A percentile compares a stretch with the other conserved stretches of the same genome.
These are phyloP conservation scores for Leptinotarsa texana DNA, from an alignment of 1,140 invertebrate species.

Conservation along the genomic window DNA sequence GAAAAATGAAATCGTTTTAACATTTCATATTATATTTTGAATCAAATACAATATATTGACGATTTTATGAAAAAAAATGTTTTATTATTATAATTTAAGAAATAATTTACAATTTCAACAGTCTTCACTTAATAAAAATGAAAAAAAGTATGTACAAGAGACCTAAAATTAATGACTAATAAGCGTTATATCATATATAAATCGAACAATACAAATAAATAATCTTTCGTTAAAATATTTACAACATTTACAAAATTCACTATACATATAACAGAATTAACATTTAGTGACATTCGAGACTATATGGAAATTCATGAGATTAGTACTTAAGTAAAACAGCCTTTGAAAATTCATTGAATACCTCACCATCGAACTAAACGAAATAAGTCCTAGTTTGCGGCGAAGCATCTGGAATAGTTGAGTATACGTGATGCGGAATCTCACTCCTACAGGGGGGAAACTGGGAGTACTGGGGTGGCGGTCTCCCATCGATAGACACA, in stretches of 20 bases:
- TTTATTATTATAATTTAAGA: constrained; percentile 44
- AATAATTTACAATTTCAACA: constrained; percentile 46
- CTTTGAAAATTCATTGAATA: constrained; percentile 22
- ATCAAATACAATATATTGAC: too few relatives aligned
- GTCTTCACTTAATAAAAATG: constrained; percentile 45
- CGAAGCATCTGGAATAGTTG: constrained; percentile 53
- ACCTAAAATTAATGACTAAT: constrained; percentile 54
- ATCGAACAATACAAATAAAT: constrained; percentile 39
- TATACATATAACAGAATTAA: constrained; percentile 41
- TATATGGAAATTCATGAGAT: constrained; percentile 24
- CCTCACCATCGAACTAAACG: constrained; percentile 45
- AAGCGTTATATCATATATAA: constrained; percentile 47
- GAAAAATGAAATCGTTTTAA: too few relatives aligned
- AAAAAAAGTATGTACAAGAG: constrained; percentile 48
- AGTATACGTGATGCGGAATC: constrained; percentile 53
- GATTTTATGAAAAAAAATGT: constrained; percentile 22
- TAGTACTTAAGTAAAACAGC: constrained; percentile 27
- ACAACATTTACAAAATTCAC: constrained; percentile 42
- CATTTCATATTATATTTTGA: too few relatives aligned
- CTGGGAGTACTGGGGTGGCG: constrained; percentile 51
- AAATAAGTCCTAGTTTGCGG: constrained; percentile 55
- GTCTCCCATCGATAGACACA: constrained; percentile 53
- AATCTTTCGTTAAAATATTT: constrained; percentile 41
- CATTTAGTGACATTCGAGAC: constrained; percentile 33
- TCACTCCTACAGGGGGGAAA: constrained; percentile 44